Base-by-base conservation (phyloP, 2,797 vertebrate genomes). In the Euphonia xanthogaster region DNA sequence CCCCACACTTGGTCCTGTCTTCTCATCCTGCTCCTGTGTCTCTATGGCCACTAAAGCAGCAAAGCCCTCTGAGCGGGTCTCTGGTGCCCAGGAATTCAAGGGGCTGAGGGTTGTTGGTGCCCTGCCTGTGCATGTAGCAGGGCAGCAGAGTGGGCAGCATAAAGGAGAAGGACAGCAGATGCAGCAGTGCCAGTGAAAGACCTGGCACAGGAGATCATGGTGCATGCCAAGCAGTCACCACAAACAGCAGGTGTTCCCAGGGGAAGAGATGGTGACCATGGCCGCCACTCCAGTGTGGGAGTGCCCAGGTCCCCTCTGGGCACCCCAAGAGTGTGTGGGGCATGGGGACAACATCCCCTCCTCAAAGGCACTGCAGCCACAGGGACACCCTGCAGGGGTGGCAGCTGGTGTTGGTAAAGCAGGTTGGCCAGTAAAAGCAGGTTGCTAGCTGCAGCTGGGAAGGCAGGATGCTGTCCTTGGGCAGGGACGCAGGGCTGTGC, bases 1-100 rank as follows among this genome's bases (percentile, higher is more conserved):
- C 31, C 23, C 27, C 68, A 19, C 0, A 0, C 72, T 67, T 12
- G 0, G 3, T 14, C 25, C 57, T 24, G 14, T 19, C 44, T 63
- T 37, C 47, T 86, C 25, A 9, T 10, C 18, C 63, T 10, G 3
- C 67, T 79, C 75, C 50, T 6, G 15, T 30, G 27, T 31, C 50
- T 40, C 58, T 21, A 1, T 9, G 78, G 47, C 60, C 66, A 14
- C 15, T 17, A 19, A 27, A 78, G 62, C 53, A 74, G 23, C 81
- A 81, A 60, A 76, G 65, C 16, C 55, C 15, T 16, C 39, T 30
- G 7, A 42, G 58, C 2, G 48, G 50, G 21, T 42, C 19, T 3
- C 30, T 22, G 40, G 33, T 77, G 40, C 31, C 7, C 2, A 17
- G 42, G 33, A 44, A 39, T 31, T 53, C 21, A n/a, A 79, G 45